Base-by-base conservation (phyloP, 1,140 invertebrate genomes). In the Antheraea pernyi region DNA sequence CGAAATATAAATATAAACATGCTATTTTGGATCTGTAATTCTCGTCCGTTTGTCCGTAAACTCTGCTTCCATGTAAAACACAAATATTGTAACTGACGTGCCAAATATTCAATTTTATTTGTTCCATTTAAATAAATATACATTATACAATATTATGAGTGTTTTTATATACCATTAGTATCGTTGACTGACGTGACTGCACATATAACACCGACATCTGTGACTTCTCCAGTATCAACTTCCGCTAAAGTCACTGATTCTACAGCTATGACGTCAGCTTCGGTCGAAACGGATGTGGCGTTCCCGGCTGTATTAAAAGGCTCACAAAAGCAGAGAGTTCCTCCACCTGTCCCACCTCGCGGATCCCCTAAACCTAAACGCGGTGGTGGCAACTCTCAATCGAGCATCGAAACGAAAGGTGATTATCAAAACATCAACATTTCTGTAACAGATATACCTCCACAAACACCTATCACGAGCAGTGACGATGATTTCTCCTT, bases 261-360 rank as follows among this genome's bases (percentile, higher is more conserved):
- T 68, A 69, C 88, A 30, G 67, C 85, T 71, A 86, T 86, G 70
- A 71, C 84, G 66, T 76, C 75, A 30, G 73, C 80, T 39, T 71
- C 91, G 16, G 83, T 89, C 30, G 82, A 93, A 19, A 78, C 88
- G 71, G 92, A 94, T 70, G 87, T 93, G 65, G 94, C 93, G 69
- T 96, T 96, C 79, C 95, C 96, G 53, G 95, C 95, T 3, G 95
- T 96, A n/a, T 90, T 96, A 72, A 96, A 96, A 91, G 95, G 95
- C 71, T 93, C 95, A 4, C 81, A 86, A 67, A 95, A 95, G 87
- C 93, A 94, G 70, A 95, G 95, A 82, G 94, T 97, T 6, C 96
- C 96, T 9, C 96, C 96, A 30, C 96, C 96, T 13, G 96, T 97
- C 18, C 96, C 96, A 37, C 96, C 96, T 5, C 91, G 96, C 69